Evolutionary conservation across 2,113 vertebrate genomes (phyloP).

Genomic region (Oncorhynchus clarkii): DNA sequence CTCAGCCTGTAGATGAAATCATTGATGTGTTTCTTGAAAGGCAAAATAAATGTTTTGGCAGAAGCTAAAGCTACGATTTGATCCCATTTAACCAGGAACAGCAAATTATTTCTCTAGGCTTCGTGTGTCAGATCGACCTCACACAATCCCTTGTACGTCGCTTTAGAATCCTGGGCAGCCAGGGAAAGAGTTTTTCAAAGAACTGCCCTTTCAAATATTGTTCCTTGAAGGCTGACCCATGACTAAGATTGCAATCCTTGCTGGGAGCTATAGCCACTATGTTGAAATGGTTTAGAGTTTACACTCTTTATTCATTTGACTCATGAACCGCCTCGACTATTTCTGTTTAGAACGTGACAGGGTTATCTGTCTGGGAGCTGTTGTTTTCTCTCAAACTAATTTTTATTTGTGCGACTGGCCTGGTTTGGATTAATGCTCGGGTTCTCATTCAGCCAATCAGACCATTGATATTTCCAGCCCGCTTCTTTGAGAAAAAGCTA

Average conservation of each 20-base stretch:
- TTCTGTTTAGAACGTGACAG: conserved; percentile 19
- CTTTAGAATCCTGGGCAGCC: no score
- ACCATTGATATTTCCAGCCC: conserved; percentile 6
- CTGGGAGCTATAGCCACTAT: neutral
- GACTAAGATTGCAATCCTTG: conserved; percentile 41
- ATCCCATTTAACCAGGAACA: no score
- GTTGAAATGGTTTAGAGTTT: neutral
- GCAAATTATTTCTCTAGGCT: no score
- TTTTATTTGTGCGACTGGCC: conserved; percentile 35
- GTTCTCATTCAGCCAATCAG: conserved; percentile 40
- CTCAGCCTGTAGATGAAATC: no score
- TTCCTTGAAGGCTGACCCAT: conserved; percentile 53
- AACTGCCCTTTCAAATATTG: conserved; percentile 50
- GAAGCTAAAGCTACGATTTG: no score
- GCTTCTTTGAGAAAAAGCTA: conserved; percentile 40
- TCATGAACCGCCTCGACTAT: neutral
- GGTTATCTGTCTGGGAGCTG: conserved; percentile 45
- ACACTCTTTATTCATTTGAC: neutral
- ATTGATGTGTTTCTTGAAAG: no score
- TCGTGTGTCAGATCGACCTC: no score
- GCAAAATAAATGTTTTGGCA: no score
- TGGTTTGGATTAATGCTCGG: conserved; percentile 38
- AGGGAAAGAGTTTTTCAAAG: conserved; percentile 25
- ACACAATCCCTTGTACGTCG: no score
- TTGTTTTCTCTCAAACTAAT: conserved; percentile 31